Conservation (phyloP, 2,113 vertebrate genomes). For the Xenus cinereus region DNA sequence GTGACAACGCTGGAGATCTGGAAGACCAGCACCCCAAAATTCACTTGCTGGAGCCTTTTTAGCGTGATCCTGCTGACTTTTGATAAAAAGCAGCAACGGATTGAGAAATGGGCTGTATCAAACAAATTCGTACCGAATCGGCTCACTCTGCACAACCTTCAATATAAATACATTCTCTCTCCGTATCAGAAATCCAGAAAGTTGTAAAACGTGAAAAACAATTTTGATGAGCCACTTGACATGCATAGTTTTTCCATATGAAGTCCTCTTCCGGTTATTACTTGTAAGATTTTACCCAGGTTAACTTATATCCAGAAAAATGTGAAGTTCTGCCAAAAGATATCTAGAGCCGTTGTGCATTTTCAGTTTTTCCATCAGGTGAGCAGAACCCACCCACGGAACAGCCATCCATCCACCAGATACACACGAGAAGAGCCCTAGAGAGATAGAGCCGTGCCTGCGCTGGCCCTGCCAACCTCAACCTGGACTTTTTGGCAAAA, state of each 20-base stretch:
- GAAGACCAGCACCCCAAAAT: neutral
- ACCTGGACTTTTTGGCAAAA: neutral
- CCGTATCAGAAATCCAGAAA: neutral
- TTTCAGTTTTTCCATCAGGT: neutral
- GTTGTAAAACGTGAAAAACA: neutral
- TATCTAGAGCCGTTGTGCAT: neutral
- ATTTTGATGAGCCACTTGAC: neutral
- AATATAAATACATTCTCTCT: neutral
- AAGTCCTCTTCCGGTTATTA: neutral
- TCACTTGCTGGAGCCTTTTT: neutral
- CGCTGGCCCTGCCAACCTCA: neutral
- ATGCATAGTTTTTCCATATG: neutral
- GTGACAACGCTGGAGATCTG: neutral
- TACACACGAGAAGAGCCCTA: neutral
- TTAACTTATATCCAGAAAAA: neutral
- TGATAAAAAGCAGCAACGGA: neutral
- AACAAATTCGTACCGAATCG: neutral
- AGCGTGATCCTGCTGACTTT: neutral
- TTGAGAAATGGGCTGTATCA: neutral
- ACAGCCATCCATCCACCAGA: neutral
- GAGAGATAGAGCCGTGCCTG: neutral
- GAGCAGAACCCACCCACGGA: neutral
- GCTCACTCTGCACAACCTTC: neutral
- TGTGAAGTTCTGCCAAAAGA: neutral
- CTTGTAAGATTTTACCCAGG: neutral